These are phyloP conservation scores for Apostichopus japonicus DNA, from an alignment of 35 echinoderm and acorn worm genomes.

Conservation along the genomic window DNA sequence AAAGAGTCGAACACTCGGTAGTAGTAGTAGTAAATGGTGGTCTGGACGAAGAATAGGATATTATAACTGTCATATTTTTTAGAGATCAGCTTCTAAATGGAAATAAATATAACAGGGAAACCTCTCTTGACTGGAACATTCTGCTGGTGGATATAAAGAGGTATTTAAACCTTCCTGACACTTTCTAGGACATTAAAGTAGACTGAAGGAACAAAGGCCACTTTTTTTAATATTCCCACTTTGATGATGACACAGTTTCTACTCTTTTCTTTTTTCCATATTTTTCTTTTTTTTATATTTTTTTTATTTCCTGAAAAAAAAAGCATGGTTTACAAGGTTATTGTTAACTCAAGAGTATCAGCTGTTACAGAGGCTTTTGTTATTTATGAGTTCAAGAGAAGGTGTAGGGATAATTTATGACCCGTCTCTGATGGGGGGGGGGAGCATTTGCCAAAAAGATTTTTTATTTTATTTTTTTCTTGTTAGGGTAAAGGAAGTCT, in stretches of 20 bases:
- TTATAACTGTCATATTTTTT: not conserved
- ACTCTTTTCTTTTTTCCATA: not conserved
- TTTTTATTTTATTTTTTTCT: not conserved
- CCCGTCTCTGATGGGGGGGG: not conserved
- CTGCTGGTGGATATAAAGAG: not conserved
- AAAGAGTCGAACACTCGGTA: not conserved
- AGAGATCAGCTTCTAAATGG: not conserved
- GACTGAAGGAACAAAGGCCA: slow-evolving; percentile 38
- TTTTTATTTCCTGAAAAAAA: not conserved
- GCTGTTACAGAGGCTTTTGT: slow-evolving; percentile 34
- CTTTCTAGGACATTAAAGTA: slow-evolving; percentile 45
- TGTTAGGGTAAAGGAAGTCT: not conserved
- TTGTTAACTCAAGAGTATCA: slow-evolving; percentile 14
- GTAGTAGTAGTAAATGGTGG: slow-evolving; percentile 5
- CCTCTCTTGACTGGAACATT: not conserved
- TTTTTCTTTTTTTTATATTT: not conserved
- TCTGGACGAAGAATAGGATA: not conserved
- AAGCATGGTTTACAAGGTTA: slow-evolving; percentile 18
- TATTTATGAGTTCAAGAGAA: slow-evolving; percentile 46
- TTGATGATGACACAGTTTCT: slow-evolving; percentile 47
- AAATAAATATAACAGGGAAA: not conserved
- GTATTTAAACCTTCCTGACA: not conserved
- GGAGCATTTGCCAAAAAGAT: not conserved
- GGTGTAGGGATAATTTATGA: slow-evolving; percentile 50
- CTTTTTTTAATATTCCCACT: slow-evolving; percentile 27